Base-by-base conservation (phyloP, 92 coral and sea anemone genomes). In the Muricea muricata region DNA sequence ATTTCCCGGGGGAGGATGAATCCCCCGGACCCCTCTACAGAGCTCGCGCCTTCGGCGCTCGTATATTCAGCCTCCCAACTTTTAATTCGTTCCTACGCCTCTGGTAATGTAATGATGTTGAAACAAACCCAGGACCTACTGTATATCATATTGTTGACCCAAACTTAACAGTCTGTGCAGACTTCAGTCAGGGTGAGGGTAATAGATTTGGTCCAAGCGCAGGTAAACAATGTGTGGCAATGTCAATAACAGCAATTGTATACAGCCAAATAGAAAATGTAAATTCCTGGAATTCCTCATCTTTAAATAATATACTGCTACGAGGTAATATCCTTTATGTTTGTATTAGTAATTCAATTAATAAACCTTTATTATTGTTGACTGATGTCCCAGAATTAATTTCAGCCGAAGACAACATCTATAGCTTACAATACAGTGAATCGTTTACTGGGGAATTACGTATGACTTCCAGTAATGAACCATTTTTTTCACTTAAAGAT, bases 331-430 rank as follows among this genome's bases (percentile, higher is more conserved):
- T 17, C 23, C 85, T 80, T 31, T 61, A 80, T 41, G 15, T 24
- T 72, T 31, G 40, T 10, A 42, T 80, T 23, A 80, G 76, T 10
- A 29, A 30, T 23, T 35, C 46, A 31, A 32, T 63, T 61, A 42
- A 79, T 15, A 79, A 57, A 0, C 31, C 34, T 57, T 61, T 37
- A 10, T 80, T 80, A 57, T 65, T 80, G 23, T 58, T 80, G 11
- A 80, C 85, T 45, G 85, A 80, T 57, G 55, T 79, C 17, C 84
- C 84, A 32, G 84, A 79, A 54, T 57, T 79, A 48, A 15, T 56
- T 29, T 79, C 52, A 35, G 40, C 35, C 7, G 72, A 18, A 31
- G 40, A 32, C 61, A 35, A 29, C 8, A 58, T n/a, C 35, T 79
- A 35, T 58, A 2, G 20, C 48, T 61, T 79, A 50, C 54, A 6